Base-by-base conservation (phyloP, 1,140 invertebrate genomes). In the Dolichoris vasculosae region DNA sequence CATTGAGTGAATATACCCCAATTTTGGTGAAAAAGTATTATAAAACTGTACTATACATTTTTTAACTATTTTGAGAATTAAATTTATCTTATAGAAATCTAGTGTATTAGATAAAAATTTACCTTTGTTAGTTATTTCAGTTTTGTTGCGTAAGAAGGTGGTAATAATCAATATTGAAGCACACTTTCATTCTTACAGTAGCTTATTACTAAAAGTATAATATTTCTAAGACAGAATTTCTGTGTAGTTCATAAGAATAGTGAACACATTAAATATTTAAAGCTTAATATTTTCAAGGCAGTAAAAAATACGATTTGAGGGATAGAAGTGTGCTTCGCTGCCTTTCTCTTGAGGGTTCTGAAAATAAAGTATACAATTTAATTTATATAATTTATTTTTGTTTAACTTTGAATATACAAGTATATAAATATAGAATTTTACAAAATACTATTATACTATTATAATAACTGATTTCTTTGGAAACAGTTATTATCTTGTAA, bases 81-180 rank as follows among this genome's bases (percentile, higher is more conserved):
- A 69, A 26, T 69, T 1, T 35, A 35, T 69, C 15, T 69, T 23
- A 13, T 69, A 63, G 6, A 63, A 63, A 63, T 63, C 17, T 8
- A 17, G 17, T 51, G 48, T 51, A 17, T 9, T 17, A 51, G 48
- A 35, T 32, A 46, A 51, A 76, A 78, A 78, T 35, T 55, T 51
- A 78, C 51, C 76, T 17, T 38, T 38, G 30, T 26, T 59, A 78
- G 38, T 38, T 46, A 64, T 38, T 63, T 32, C 9, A n/a, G 26
- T 64, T 80, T 80, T 32, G 32, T 67, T 80, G 78, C 78, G 20
- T 80, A 80, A 67, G 35, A 13, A 40, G 26, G 26, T 46, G 67
- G 38, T 59, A 67, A 43, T 64, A 80, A 80, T 80, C 78, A 80
- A 80, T 80, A 80, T 48, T 30, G 30, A 80, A 80, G 38, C 78